These are phyloP conservation scores for Phenganax stokvisi DNA, from an alignment of 92 coral and sea anemone species.

Conservation along the genomic window DNA sequence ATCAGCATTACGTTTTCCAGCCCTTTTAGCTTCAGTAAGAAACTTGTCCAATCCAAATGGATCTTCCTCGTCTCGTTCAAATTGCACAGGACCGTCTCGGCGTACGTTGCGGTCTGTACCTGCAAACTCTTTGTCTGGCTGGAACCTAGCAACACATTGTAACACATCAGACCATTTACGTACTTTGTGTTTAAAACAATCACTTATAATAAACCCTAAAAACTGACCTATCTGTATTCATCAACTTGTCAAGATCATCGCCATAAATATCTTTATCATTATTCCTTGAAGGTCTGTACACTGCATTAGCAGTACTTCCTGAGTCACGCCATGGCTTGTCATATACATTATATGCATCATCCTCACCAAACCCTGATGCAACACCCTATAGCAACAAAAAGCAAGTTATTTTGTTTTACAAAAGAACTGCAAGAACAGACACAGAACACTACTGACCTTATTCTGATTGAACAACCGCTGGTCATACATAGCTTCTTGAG, in stretches of 20 bases:
- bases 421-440: neutral
- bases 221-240: conserved; percentile 74
- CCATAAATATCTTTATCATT: conserved; percentile 91
- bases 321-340: conserved; percentile 94
- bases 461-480: conserved; percentile 92
- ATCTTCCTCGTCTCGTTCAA: conserved; percentile 92
- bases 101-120: conserved; percentile 92
- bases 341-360: conserved; percentile 85
- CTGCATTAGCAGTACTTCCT: conserved; percentile 85
- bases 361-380: conserved; percentile 93
- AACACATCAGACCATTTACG: neutral
- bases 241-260: conserved; percentile 85
- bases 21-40: conserved; percentile 92
- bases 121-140: conserved; percentile 91
- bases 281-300: conserved; percentile 83
- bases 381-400: conserved; percentile 53
- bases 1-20: conserved; percentile 85
- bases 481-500: conserved; percentile 95
- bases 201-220: neutral
- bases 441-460: conserved; percentile 49
- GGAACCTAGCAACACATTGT: conserved; percentile 50
- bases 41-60: conserved; percentile 98
- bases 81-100: conserved; percentile 99
- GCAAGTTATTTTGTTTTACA: neutral
- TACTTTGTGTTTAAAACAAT: neutral